These are phyloP conservation scores for Tarsius wallacei DNA, from an alignment of 2,797 vertebrate genomes.

Conservation along the genomic window DNA sequence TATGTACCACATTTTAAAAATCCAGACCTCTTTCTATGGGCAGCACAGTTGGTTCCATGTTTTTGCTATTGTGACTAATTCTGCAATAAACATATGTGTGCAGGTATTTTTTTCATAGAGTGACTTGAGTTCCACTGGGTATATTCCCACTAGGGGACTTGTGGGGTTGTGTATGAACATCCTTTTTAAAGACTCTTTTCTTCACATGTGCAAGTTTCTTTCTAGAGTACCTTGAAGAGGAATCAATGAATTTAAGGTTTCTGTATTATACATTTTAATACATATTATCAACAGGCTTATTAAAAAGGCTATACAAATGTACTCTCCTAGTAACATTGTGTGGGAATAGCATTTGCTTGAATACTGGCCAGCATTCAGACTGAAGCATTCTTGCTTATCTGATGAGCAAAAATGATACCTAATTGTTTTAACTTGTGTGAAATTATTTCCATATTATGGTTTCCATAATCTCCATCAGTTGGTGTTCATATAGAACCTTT, in stretches of 20 bases:
- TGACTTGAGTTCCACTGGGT: too few species aligned
- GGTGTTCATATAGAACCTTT: not conserved
- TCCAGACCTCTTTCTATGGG: too few species aligned
- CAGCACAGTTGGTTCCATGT: too few species aligned
- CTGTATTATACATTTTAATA: not conserved
- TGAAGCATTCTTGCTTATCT: not conserved
- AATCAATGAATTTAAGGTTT: not conserved
- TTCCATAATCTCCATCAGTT: not conserved
- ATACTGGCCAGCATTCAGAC: not conserved
- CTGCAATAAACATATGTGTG: too few species aligned
- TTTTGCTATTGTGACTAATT: too few species aligned
- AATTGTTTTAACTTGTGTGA: not conserved
- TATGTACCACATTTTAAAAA: too few species aligned
- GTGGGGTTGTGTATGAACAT: too few species aligned
- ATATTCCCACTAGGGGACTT: too few species aligned
- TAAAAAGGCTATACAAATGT: not conserved
- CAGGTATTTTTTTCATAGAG: too few species aligned
- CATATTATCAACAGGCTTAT: not conserved
- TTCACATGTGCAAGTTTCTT: not conserved
- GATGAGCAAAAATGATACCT: not conserved
- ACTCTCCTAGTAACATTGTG: not conserved
- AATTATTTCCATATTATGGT: not conserved
- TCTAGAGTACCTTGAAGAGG: not conserved
- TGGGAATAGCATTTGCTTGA: not conserved
- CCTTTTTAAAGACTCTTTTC: not conserved